Percentiles rank a stretch among this genome's conserved stretches.
Evolutionary conservation across 2,797 vertebrate species (phyloP).

Genomic region (Sitta carolinensis): DNA sequence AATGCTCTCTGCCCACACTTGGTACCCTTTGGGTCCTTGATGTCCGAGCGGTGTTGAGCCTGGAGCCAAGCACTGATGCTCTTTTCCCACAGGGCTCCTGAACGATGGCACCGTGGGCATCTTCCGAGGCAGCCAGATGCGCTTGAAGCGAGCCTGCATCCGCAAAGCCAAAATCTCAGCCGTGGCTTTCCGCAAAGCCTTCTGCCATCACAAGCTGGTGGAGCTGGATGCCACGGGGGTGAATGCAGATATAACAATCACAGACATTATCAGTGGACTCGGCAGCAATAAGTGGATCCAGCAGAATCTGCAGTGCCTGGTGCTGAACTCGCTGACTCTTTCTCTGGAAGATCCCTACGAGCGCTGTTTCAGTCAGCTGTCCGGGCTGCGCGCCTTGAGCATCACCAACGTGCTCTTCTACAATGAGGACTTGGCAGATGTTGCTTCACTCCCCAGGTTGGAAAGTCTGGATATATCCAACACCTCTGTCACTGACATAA

Average conservation of each 20-base stretch:
- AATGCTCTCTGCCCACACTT: not conserved
- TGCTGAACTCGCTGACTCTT: constrained; percentile 93
- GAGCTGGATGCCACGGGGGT: constrained; percentile 94
- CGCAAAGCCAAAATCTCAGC: constrained; percentile 95
- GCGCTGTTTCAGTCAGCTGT: constrained; percentile 88
- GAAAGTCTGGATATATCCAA: constrained; percentile 99
- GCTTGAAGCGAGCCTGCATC: constrained; percentile 91
- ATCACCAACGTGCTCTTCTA: constrained; percentile 97
- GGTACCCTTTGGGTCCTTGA: not conserved
- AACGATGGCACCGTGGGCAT: constrained; percentile 96
- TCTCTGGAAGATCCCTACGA: constrained; percentile 91
- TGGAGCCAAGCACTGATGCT: not conserved
- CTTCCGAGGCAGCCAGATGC: constrained; percentile 91
- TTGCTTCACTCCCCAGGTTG: constrained; percentile 89
- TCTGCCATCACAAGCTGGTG: constrained; percentile 93
- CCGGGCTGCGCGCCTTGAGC: constrained; percentile 89
- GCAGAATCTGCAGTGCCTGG: constrained; percentile 92
- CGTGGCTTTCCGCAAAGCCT: constrained; percentile 92
- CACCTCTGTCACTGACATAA: constrained; percentile 95
- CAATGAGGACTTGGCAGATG: constrained; percentile 90
- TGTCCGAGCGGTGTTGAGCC: not conserved
- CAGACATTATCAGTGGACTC: constrained; percentile 93
- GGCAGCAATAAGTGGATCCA: constrained; percentile 93
- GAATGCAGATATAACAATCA: constrained; percentile 96
- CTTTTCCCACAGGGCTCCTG: constrained; percentile 82